Conservation (phyloP, 2,113 vertebrate genomes). For the Tragelaphus scriptus region DNA sequence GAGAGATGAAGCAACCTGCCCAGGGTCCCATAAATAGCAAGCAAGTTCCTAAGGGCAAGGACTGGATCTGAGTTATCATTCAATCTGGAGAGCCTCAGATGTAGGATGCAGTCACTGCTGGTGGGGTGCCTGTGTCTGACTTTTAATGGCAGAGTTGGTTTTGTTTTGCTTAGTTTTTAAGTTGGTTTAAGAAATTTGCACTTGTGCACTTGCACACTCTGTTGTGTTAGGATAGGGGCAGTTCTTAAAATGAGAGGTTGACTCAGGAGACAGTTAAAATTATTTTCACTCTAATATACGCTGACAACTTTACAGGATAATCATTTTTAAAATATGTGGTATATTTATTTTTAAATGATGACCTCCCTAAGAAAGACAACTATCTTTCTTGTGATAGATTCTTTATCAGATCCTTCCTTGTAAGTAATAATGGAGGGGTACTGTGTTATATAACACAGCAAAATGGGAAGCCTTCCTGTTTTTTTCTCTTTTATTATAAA, state of each 20-base stretch:
- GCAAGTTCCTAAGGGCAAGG: neutral
- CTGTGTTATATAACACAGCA: slow-evolving; percentile 54
- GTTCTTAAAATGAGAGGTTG: neutral
- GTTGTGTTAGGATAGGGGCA: neutral
- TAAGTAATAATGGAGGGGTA: neutral
- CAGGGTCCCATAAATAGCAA: neutral
- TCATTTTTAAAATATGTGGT: neutral
- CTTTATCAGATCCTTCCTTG: slow-evolving; percentile 10
- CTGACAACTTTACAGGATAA: neutral
- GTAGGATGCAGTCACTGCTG: neutral
- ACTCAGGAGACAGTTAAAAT: neutral
- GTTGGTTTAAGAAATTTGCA: neutral
- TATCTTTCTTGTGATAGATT: neutral
- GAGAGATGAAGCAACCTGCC: neutral
- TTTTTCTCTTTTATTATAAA: neutral
- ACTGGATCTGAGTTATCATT: neutral
- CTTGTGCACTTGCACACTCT: neutral
- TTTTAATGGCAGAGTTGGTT: neutral
- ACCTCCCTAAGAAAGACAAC: neutral
- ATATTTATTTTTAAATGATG: slow-evolving; percentile 20
- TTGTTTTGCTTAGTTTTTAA: neutral
- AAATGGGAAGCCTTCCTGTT: neutral
- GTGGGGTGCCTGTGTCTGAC: neutral
- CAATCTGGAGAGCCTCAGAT: neutral
- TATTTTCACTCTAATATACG: slow-evolving; percentile 27